Evolutionary conservation across 1,140 invertebrate genomes (phyloP), one percentile per base, ranked within the genome.

Genomic region (Bombus turneri): DNA sequence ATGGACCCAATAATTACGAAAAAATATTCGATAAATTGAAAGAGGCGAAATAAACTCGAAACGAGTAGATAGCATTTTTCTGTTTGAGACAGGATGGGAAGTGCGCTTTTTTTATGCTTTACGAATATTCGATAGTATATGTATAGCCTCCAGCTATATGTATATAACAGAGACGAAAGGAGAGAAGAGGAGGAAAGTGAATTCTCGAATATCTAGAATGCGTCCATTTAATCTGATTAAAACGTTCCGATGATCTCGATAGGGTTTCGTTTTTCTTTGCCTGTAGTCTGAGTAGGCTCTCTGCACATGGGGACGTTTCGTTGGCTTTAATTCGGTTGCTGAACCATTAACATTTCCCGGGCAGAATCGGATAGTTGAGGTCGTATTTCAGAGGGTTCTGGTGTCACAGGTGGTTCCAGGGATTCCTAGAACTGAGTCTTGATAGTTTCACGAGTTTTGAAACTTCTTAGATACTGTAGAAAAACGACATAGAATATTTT

Each of bases 391-490:
- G 74, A 59, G 34, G 25, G n/a, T 76, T 59, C 25, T 39, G 12
- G 53, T 9, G 53, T 76, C 59, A 76, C 74, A 76, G 53, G 74
- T 76, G 74, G 74, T 76, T 59, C 25, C 18, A n/a, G 6, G 25
- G 34, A 59, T 59, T 34, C 25, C 18, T 37, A 22, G 18, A 5
- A 53, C 18, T 22, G 47, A 5, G 47, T 53, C 47, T 53, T 18
- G 47, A 22, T 22, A 6, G 47, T 53, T 53, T 53, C 18, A 53
- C 47, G 47, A 53, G 43, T 37, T 57, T 22, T 12, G 22, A 6
- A 75, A 37, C 18, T 73, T 73, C 13, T 22, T 31, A n/a, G 47
- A 3, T 28, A 34, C 47, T 57, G 28, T 28, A 28, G 31, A 37
- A 37, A 37, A 41, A 12, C 28, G 28, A 12, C 18, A 8, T 6